Evolutionary conservation across 2,113 vertebrate species (phyloP).

Genomic region (Sinocyclocheilus rhinocerous): DNA sequence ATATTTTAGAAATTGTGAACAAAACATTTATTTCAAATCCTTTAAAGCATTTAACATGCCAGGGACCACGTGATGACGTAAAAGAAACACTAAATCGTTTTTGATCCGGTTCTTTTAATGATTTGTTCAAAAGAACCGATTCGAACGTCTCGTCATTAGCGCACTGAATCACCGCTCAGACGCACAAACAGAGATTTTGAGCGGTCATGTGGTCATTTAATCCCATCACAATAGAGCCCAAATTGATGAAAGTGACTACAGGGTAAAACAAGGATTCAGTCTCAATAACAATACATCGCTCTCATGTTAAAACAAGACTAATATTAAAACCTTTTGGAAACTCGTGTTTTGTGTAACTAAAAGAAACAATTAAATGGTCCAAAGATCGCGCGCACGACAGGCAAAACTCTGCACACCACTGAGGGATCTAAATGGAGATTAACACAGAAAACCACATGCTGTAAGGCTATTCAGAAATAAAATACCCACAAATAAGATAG

Average conservation of each 20-base stretch:
- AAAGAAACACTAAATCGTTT: not conserved
- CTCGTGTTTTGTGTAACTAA: not conserved
- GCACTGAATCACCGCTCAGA: not conserved
- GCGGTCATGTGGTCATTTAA: slow-evolving; percentile 68
- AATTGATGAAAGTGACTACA: not conserved
- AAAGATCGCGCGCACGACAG: slow-evolving; percentile 66
- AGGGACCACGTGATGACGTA: not conserved
- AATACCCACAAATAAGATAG: not conserved
- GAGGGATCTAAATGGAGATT: slow-evolving; percentile 77
- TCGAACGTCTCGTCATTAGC: not conserved
- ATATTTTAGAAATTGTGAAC: not conserved
- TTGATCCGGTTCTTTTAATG: not conserved
- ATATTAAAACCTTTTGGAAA: not conserved
- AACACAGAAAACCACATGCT: slow-evolving; percentile 47
- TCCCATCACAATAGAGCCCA: slow-evolving; percentile 63
- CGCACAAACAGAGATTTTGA: not conserved
- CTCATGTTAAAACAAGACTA: not conserved
- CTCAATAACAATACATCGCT: not conserved
- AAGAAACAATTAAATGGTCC: not conserved
- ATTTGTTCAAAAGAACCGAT: slow-evolving; percentile 12
- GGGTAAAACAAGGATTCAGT: not conserved
- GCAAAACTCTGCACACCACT: slow-evolving; percentile 89
- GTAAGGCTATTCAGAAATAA: slow-evolving; percentile 30
- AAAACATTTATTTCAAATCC: not conserved
- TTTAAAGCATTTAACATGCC: not conserved